A percentile compares a stretch with the other conserved stretches of the same genome.
These are phyloP conservation scores for Marisa cornuarietis DNA, from an alignment of 1,140 invertebrate species.

Conservation along the genomic window DNA sequence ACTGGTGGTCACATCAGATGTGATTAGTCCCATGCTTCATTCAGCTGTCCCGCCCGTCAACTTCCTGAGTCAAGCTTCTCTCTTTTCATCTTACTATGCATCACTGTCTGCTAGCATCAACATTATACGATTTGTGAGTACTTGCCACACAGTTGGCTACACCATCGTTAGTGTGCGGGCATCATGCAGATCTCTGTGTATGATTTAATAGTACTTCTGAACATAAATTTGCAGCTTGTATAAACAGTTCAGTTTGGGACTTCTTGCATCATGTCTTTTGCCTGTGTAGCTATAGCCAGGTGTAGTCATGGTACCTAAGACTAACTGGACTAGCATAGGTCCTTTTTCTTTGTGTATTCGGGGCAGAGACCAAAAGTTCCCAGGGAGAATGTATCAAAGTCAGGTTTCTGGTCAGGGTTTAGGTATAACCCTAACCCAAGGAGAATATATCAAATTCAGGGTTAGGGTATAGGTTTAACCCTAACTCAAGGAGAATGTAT, in stretches of 20 bases:
- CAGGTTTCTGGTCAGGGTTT: neutral
- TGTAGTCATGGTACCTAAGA: no score
- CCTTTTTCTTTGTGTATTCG: neutral
- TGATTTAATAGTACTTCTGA: neutral
- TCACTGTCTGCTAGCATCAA: neutral
- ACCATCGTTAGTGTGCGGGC: neutral
- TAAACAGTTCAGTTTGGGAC: neutral
- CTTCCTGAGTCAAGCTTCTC: neutral
- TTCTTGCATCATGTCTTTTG: neutral
- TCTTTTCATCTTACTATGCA: neutral
- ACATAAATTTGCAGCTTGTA: neutral
- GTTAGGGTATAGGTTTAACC: no score
- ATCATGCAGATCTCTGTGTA: no score
- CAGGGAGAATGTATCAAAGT: neutral
- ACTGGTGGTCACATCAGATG: constrained; percentile 4
- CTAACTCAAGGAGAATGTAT: no score
- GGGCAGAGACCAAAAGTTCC: neutral
- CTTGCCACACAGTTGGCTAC: neutral
- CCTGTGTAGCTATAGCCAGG: no score
- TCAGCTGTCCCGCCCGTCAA: neutral
- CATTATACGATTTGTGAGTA: constrained; percentile 6
- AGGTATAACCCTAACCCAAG: no score
- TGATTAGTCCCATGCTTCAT: constrained; percentile 1
- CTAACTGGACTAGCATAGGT: neutral
- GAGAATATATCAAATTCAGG: no score